Conservation (phyloP, 2,888 invertebrate species). For the Parapristionchus giblindavisi region DNA sequence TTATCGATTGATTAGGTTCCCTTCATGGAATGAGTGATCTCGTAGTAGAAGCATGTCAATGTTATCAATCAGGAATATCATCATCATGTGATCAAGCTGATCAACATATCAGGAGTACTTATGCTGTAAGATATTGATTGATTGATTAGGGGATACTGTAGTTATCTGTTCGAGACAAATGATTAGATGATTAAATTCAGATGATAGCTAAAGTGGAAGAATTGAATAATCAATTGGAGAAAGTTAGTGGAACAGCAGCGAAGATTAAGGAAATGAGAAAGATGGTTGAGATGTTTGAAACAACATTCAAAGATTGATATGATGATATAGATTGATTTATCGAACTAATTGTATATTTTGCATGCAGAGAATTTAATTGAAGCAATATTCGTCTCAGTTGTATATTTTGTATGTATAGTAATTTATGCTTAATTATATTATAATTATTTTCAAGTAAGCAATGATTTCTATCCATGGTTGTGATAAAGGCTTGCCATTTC, state of each 20-base stretch:
- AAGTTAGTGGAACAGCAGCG: constrained; percentile 55
- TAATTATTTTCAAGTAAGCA: neutral
- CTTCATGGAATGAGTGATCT: constrained; percentile 65
- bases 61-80: constrained; percentile 56
- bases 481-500: constrained; percentile 2
- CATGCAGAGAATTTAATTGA: neutral
- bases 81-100: constrained; percentile 65
- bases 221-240: constrained; percentile 60
- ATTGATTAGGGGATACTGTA: too few relatives aligned
- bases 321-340: neutral
- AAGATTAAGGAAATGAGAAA: constrained; percentile 65
- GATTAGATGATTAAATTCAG: constrained; percentile 43
- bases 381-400: neutral
- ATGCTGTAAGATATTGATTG: constrained; percentile 52
- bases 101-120: constrained; percentile 61
- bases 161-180: neutral
- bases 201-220: constrained; percentile 68
- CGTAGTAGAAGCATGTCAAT: constrained; percentile 63
- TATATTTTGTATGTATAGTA: neutral
- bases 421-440: neutral
- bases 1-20: constrained; percentile 43
- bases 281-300: constrained; percentile 62
- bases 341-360: neutral
- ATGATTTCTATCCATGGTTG: constrained; percentile 1
- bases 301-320: constrained; percentile 43